These are phyloP conservation scores for Coboldia fuscipes DNA, from an alignment of 1,140 invertebrate genomes.

Conservation along the genomic window DNA sequence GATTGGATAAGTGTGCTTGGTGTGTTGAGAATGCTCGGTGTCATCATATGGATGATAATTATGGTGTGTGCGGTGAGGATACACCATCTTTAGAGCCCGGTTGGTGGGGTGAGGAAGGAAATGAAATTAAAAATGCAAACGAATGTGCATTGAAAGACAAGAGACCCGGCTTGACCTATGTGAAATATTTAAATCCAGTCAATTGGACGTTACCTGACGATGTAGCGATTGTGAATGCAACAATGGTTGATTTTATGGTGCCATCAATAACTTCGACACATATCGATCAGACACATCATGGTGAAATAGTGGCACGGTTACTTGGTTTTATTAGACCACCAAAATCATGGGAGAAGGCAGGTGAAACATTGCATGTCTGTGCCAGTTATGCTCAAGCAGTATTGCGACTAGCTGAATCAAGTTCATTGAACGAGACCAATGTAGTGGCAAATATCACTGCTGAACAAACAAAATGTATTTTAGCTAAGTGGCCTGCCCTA, in stretches of 20 bases:
- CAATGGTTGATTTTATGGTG: slow-evolving; percentile 52
- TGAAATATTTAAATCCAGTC: slow-evolving; percentile 67
- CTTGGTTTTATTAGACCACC: slow-evolving; percentile 61
- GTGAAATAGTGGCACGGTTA: slow-evolving; percentile 50
- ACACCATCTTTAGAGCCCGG: slow-evolving; percentile 51
- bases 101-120: slow-evolving; percentile 74
- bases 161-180: slow-evolving; percentile 68
- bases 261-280: slow-evolving; percentile 34
- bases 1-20: slow-evolving; percentile 67
- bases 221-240: slow-evolving; percentile 64
- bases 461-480: slow-evolving; percentile 36
- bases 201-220: slow-evolving; percentile 72
- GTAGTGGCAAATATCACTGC: slow-evolving; percentile 41
- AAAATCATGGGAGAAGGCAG: slow-evolving; percentile 37
- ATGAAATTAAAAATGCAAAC: slow-evolving; percentile 50
- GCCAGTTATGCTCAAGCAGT: slow-evolving; percentile 44
- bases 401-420: slow-evolving; percentile 23
- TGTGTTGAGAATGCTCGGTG: slow-evolving; percentile 83
- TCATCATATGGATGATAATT: slow-evolving; percentile 67
- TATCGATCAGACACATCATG: slow-evolving; percentile 38
- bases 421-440: slow-evolving; percentile 14
- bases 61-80: slow-evolving; percentile 62
- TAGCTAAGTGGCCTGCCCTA: slow-evolving; percentile 32
- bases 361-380: slow-evolving; percentile 47
- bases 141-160: slow-evolving; percentile 60